Evolutionary conservation across 2,797 vertebrate species (phyloP), one percentile per base, ranked within the genome.

Genomic region (Hyperoplus lanceolatus): DNA sequence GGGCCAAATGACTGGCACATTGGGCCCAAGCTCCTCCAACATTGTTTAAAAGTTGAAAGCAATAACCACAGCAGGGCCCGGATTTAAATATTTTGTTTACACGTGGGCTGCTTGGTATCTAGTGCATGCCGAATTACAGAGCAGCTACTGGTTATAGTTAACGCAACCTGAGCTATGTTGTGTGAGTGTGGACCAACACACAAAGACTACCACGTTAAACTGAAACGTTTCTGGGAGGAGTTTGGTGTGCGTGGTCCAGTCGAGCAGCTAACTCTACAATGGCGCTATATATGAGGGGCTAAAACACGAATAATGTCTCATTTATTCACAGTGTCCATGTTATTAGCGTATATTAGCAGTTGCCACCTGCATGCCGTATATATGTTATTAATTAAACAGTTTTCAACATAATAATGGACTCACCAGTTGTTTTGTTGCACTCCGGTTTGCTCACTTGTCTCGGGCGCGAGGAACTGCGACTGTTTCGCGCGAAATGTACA

Each of bases 401-500:
- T 59, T 29, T 29, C 29, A 29, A 29, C 29, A 14, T 48, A 12
- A 8, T 11, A 6, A 46, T 1, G 0, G 1, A 86, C 90, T 89
- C 56, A 90, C 87, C 76, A 0, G 5, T 43, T 55, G 54, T 36
- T 29, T 29, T 18, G 5, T 0, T 39, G 1, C 4, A 0, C 46
- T 2, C 7, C 4, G 5, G 18, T 15, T 48, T 43, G n/a, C 6
- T 5, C 50, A 49, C 45, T 29, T 12, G 4, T 64, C 21, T 56
- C 42, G 1, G n/a, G 66, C 86, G 84, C 73, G 72, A 78, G 65
- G 21, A 77, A 48, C 4, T 48, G 72, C n/a, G 42, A 8, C 3
- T 54, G 7, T 87, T 95, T 95, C 93, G 94, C 95, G 96, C 92
- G 92, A 93, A 94, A 91, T 56, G 29, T 6, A 56, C 65, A 13